Conservation (phyloP, 1,140 invertebrate species). For the Pollicipes pollicipes region DNA sequence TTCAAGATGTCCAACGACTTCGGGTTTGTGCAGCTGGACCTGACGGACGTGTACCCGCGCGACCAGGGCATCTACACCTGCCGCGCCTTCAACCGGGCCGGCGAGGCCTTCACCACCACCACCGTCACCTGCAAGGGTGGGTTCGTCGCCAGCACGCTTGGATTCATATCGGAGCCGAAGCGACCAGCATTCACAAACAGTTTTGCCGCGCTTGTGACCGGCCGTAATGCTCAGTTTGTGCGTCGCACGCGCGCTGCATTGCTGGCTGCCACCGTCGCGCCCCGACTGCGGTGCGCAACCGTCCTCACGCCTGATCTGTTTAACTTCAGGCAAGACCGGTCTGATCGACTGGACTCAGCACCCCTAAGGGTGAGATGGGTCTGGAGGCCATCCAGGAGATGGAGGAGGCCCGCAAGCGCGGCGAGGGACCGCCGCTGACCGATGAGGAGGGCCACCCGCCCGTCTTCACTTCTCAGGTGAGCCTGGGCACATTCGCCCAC, state of each 20-base stretch:
- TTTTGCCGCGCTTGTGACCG: too few species aligned
- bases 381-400: conserved; percentile 73
- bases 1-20: conserved; percentile 81
- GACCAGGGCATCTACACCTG: conserved; percentile 90
- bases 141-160: conserved; percentile 10
- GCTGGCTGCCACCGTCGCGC: too few species aligned
- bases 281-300: too few species aligned
- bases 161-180: neutral
- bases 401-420: conserved; percentile 50
- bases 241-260: too few species aligned
- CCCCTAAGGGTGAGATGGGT: conserved; percentile 77
- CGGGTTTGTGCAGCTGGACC: conserved; percentile 74
- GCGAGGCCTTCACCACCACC: conserved; percentile 79
- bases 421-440: conserved; percentile 39
- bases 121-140: conserved; percentile 51
- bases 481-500: too few species aligned
- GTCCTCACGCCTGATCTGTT: too few species aligned
- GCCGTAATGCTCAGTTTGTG: too few species aligned
- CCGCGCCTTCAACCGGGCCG: conserved; percentile 56
- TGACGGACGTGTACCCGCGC: conserved; percentile 72
- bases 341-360: conserved; percentile 76
- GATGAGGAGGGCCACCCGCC: conserved; percentile 57
- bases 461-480: conserved; percentile 57
- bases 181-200: conserved; percentile 26
- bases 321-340: conserved; percentile 44